A percentile compares a stretch with the other conserved stretches of the same genome.
phyloP scores from a whole-genome alignment of 2,797 vertebrate species.

The Chloroceryle inda region DNA sequence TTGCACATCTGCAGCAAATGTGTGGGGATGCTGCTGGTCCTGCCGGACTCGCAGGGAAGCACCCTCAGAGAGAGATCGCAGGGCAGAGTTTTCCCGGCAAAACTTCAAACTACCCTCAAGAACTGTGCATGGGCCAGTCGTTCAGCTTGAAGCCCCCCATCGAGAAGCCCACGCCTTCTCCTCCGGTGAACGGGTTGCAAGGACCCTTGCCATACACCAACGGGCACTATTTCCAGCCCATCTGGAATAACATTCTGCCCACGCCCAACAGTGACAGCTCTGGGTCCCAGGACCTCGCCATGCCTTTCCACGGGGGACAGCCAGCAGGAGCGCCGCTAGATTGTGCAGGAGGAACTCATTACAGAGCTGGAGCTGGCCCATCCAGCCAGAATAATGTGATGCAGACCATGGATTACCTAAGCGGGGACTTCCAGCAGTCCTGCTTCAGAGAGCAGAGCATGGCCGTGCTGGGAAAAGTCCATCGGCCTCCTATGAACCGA shows the following conservation, averaged over 20 bases:
- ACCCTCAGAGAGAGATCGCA: constrained; percentile 84
- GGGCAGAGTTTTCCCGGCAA: constrained; percentile 90
- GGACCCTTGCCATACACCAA: constrained; percentile 92
- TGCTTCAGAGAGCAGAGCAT: constrained; percentile 99
- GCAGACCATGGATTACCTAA: constrained; percentile 97
- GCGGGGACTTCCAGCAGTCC: constrained; percentile 97
- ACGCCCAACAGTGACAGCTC: constrained; percentile 99
- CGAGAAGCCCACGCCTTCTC: constrained; percentile 95
- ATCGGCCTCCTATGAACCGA: constrained; percentile 92
- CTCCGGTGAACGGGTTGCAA: constrained; percentile 91
- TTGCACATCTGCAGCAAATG: constrained; percentile 92
- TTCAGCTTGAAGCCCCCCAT: constrained; percentile 93
- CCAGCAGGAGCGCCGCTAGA: constrained; percentile 89
- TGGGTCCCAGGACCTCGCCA: constrained; percentile 95
- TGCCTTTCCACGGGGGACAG: constrained; percentile 92
- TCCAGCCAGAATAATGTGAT: constrained; percentile 94
- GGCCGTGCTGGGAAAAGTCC: constrained; percentile 94
- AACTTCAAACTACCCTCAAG: constrained; percentile 90
- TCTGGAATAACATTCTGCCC: constrained; percentile 98
- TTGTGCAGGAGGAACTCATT: constrained; percentile 92
- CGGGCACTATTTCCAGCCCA: constrained; percentile 95
- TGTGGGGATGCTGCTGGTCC: constrained; percentile 86
- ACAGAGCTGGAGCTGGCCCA: constrained; percentile 89
- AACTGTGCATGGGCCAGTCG: constrained; percentile 95
- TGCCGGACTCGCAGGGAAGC: constrained; percentile 88